Evolutionary conservation across 2,797 vertebrate genomes (phyloP).

Genomic region (Megaceryle alcyon): DNA sequence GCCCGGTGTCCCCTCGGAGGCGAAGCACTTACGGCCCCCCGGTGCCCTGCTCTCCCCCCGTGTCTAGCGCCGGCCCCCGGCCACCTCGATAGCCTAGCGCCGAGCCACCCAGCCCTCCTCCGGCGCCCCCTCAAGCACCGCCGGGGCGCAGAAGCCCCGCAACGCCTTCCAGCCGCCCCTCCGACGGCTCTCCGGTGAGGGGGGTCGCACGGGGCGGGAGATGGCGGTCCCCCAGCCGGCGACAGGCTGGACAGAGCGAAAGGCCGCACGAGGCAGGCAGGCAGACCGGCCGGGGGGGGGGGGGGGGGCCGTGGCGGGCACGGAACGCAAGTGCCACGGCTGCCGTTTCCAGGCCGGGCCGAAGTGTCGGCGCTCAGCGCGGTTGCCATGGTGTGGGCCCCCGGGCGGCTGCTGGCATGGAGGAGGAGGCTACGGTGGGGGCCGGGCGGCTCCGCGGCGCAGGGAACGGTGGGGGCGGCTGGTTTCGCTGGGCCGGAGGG

Average conservation of each 20-base stretch:
- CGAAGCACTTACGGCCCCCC: background rate
- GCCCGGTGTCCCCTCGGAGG: background rate
- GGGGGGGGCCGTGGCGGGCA: too few relatives aligned
- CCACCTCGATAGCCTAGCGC: too few relatives aligned
- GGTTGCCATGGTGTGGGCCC: background rate
- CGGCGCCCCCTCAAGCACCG: too few relatives aligned
- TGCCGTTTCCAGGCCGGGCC: conserved; percentile 7
- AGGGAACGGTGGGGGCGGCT: background rate
- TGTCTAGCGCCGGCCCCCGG: too few relatives aligned
- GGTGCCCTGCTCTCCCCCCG: fast-evolving
- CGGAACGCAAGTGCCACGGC: conserved; percentile 48
- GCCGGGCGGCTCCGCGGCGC: background rate
- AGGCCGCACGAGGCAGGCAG: too few relatives aligned
- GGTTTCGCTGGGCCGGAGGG: background rate
- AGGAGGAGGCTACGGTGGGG: conserved; percentile 59
- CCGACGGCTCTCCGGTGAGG: background rate
- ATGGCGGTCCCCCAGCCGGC: background rate
- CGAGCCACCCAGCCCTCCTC: background rate
- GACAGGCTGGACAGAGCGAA: fast-evolving
- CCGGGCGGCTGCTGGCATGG: conserved; percentile 28
- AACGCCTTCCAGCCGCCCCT: background rate
- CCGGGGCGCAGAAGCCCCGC: background rate
- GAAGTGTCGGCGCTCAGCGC: too few relatives aligned
- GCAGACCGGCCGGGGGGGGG: fast-evolving
- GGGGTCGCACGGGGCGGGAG: too few relatives aligned